Conservation (phyloP, 2,797 vertebrate species). For the Malurus splendens region DNA sequence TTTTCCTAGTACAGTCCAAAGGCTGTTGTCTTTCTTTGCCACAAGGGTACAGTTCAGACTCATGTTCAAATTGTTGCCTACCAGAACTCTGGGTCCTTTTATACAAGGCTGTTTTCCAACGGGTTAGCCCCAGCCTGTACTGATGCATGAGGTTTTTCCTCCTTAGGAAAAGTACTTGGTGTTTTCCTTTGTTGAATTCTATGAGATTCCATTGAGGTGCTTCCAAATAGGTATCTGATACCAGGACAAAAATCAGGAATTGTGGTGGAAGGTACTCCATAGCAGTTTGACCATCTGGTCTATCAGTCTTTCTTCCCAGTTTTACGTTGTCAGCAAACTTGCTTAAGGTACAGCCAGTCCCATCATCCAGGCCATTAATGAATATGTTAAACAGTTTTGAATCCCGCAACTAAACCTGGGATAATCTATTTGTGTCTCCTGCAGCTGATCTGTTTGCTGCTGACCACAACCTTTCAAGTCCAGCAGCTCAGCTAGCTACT, state of each 20-base stretch:
- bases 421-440: not conserved
- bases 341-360: not conserved
- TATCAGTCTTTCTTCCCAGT: not conserved
- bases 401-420: not conserved
- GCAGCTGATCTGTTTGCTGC: not conserved
- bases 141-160: not conserved
- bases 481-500: not conserved
- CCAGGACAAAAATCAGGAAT: too few species aligned
- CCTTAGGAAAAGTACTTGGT: not conserved
- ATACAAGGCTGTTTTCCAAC: not conserved
- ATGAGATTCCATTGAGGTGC: not conserved
- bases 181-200: not conserved
- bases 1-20: not conserved
- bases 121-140: not conserved
- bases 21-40: not conserved
- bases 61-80: not conserved
- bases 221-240: not conserved
- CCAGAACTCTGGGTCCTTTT: not conserved
- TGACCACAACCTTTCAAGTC: not conserved
- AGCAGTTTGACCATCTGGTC: not conserved
- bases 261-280: too few species aligned
- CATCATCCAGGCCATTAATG: not conserved
- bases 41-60: not conserved
- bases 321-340: not conserved
- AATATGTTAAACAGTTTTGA: not conserved